Evolutionary conservation across 2,888 invertebrate species (phyloP).

Genomic region (Thymelicus lineola): DNA sequence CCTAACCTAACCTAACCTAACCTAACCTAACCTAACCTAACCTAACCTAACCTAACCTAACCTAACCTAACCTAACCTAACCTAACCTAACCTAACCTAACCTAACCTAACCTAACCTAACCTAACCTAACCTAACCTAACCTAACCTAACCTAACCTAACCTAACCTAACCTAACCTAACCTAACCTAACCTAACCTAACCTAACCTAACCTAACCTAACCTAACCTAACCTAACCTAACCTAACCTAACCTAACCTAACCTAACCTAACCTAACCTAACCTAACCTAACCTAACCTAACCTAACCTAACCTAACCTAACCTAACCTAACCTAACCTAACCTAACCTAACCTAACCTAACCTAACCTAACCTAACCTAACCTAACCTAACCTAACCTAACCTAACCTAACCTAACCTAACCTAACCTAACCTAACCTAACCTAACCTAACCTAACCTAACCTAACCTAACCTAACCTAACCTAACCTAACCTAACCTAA

Average conservation of each 20-base stretch:
- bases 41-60: slow-evolving; percentile 7
- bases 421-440: slow-evolving; percentile 30
- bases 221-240: slow-evolving; percentile 23
- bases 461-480: slow-evolving; percentile 23
- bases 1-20: background rate
- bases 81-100: slow-evolving; percentile 7
- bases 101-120: slow-evolving; percentile 10
- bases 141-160: slow-evolving; percentile 33
- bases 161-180: slow-evolving; percentile 38
- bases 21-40: background rate
- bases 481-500: slow-evolving; percentile 6
- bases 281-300: slow-evolving; percentile 16
- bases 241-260: slow-evolving; percentile 38
- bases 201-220: slow-evolving; percentile 35
- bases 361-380: slow-evolving; percentile 30
- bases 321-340: slow-evolving; percentile 30
- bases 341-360: slow-evolving; percentile 30
- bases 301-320: slow-evolving; percentile 30
- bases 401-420: slow-evolving; percentile 30
- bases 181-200: slow-evolving; percentile 37
- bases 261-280: slow-evolving; percentile 31
- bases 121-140: slow-evolving; percentile 14
- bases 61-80: slow-evolving; percentile 7
- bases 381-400: slow-evolving; percentile 30
- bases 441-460: slow-evolving; percentile 29